Percentiles rank a stretch among this genome's conserved stretches.
phyloP scores from a whole-genome alignment of 2,797 vertebrate genomes.

The Labroides dimidiatus region DNA sequence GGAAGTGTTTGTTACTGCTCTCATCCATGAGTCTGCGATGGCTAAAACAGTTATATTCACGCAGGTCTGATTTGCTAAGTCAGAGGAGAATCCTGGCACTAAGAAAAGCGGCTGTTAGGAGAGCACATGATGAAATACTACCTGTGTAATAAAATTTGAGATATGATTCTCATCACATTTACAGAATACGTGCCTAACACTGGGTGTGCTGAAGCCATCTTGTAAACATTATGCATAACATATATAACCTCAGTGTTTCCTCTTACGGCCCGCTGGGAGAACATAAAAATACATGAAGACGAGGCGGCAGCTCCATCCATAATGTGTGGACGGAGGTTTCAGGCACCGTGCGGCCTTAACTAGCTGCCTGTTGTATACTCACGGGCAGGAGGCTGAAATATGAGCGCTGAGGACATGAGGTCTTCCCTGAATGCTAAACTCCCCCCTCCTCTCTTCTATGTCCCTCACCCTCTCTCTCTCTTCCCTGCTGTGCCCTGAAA shows the following conservation, averaged over 20 bases:
- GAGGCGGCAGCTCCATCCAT: constrained; percentile 69
- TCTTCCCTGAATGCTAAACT: constrained; percentile 80
- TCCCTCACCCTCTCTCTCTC: constrained; percentile 30
- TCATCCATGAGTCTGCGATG: no score
- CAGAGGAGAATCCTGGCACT: constrained; percentile 18
- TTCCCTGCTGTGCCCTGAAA: constrained; percentile 75
- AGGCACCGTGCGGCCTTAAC: constrained; percentile 61
- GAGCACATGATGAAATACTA: constrained; percentile 22
- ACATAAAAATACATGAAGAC: constrained; percentile 75
- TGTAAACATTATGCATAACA: constrained; percentile 72
- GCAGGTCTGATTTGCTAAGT: constrained; percentile 41
- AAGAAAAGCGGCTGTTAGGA: constrained; percentile 9
- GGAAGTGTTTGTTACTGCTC: no score
- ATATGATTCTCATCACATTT: constrained; percentile 21
- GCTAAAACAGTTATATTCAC: constrained; percentile 34
- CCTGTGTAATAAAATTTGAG: constrained; percentile 9
- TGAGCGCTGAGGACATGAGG: constrained; percentile 72
- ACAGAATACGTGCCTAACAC: constrained; percentile 18
- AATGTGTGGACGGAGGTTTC: constrained; percentile 73
- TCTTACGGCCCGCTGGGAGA: constrained; percentile 54
- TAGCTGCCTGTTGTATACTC: constrained; percentile 77
- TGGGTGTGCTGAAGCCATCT: constrained; percentile 44
- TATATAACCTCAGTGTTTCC: constrained; percentile 64
- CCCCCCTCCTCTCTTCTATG: constrained; percentile 12
- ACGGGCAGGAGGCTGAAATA: constrained; percentile 78